phyloP scores from a whole-genome alignment of 2,888 invertebrate genomes.

The Scelioninae gen. 1 region DNA sequence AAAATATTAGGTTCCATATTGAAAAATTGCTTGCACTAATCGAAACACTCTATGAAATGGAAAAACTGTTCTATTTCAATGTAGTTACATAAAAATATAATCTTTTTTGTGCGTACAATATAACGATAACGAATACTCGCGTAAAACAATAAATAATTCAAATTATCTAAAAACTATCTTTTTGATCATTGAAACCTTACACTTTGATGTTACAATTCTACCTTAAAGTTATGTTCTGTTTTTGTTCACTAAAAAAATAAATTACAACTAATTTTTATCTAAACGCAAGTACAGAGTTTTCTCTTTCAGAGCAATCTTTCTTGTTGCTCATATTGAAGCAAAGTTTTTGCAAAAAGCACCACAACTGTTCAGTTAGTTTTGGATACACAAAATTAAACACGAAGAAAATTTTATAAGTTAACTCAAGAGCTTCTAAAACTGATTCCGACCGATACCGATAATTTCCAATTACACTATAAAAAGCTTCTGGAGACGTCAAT shows the following conservation, averaged over 20 bases:
- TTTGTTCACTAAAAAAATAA: too few relatives aligned
- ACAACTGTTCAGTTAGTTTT: neutral
- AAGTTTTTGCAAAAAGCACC: neutral
- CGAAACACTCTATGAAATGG: neutral
- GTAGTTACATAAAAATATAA: too few relatives aligned
- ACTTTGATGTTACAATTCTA: too few relatives aligned
- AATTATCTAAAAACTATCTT: too few relatives aligned
- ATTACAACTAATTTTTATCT: too few relatives aligned
- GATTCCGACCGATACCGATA: neutral
- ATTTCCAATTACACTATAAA: neutral
- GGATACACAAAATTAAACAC: neutral
- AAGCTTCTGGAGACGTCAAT: neutral
- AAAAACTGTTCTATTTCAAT: neutral
- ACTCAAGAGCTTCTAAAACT: neutral
- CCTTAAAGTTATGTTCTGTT: too few relatives aligned
- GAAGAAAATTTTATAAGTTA: conserved; percentile 4
- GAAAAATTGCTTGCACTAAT: too few relatives aligned
- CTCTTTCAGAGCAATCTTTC: neutral
- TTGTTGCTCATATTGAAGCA: neutral
- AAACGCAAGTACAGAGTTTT: neutral
- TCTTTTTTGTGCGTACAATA: too few relatives aligned
- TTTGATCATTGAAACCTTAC: too few relatives aligned
- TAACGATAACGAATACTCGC: too few relatives aligned
- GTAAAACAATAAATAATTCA: too few relatives aligned
- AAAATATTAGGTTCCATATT: neutral